Evolutionary conservation across 2,113 vertebrate species (phyloP).

Genomic region (Sinosuthora webbiana): DNA sequence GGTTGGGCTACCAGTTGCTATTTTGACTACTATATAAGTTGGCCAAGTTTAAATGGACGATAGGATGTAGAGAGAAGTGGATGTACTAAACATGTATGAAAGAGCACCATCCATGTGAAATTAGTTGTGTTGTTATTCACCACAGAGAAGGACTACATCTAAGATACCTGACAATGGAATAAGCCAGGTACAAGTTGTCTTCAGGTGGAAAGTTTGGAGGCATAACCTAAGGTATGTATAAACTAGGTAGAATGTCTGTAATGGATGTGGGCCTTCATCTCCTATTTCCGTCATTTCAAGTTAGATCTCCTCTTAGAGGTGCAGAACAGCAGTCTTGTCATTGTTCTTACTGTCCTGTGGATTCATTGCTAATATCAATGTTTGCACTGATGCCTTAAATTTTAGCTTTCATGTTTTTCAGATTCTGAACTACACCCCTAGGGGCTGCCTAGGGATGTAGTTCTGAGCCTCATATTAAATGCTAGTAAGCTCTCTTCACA

Average conservation of each 20-base stretch:
- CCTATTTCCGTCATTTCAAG: not conserved
- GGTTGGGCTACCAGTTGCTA: not conserved
- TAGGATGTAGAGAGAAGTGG: not conserved
- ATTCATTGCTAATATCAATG: not conserved
- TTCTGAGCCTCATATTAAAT: too few species aligned
- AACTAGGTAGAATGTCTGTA: not conserved
- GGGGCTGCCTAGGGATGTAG: too few species aligned
- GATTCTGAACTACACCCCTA: too few species aligned
- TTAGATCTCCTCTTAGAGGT: not conserved
- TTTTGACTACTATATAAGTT: not conserved
- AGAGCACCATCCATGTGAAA: not conserved
- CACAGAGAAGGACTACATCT: not conserved
- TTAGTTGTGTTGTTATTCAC: not conserved
- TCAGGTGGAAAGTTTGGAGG: not conserved
- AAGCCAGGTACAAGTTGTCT: not conserved
- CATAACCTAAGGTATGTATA: not conserved
- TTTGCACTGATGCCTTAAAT: too few species aligned
- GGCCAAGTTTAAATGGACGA: not conserved
- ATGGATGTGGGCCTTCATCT: not conserved
- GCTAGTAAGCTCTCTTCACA: too few species aligned
- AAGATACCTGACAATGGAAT: not conserved
- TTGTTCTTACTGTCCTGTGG: not conserved
- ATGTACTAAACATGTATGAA: not conserved
- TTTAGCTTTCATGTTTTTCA: too few species aligned
- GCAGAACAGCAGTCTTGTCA: fast-evolving